Evolutionary conservation across 2,113 vertebrate genomes (phyloP).

Genomic region (Phalacrocorax brasilianus): DNA sequence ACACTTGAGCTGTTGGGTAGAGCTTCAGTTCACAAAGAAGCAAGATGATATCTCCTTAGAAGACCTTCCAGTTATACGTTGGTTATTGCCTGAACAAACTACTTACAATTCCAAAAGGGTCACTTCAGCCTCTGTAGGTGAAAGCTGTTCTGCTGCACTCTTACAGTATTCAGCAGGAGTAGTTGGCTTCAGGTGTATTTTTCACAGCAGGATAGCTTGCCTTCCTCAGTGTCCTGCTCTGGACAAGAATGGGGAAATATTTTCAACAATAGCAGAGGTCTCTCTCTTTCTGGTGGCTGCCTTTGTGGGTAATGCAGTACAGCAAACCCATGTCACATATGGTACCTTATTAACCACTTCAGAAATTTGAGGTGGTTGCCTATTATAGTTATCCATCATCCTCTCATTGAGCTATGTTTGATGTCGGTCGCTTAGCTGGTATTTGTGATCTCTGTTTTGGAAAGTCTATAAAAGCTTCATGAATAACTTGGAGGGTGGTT

Average conservation of each 20-base stretch:
- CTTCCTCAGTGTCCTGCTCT: background rate
- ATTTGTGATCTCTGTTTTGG: background rate
- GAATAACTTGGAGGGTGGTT: background rate
- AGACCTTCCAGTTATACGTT: background rate
- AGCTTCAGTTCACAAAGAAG: background rate
- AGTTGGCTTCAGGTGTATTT: constrained; percentile 42
- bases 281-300: background rate
- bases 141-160: background rate
- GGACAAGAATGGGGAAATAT: background rate
- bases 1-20: background rate
- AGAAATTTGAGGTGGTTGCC: background rate
- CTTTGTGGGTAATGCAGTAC: background rate
- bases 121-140: background rate
- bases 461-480: background rate
- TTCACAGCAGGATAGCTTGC: background rate
- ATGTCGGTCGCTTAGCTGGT: background rate
- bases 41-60: background rate
- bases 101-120: constrained; percentile 18
- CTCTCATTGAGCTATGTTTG: background rate
- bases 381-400: background rate
- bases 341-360: background rate
- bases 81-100: background rate
- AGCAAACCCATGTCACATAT: background rate
- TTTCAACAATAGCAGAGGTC: background rate
- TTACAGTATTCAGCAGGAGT: background rate